Evolutionary conservation across 1,140 invertebrate genomes (phyloP).

Genomic region (Diploscapter pachys): DNA sequence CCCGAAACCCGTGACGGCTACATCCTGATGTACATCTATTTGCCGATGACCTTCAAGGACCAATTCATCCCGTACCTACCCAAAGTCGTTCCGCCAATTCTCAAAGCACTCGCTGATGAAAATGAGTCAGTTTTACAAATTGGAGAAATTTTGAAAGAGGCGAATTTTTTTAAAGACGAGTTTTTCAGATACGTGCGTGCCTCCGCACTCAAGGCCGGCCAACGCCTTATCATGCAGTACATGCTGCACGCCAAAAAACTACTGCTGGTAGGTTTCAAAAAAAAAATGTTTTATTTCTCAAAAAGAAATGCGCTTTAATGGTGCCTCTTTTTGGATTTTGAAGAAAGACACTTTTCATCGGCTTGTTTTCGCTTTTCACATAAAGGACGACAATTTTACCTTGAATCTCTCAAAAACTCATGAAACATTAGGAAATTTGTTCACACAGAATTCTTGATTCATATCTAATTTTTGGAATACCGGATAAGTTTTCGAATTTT

Average conservation of each 20-base stretch:
- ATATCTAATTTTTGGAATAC: background rate
- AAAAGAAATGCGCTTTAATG: background rate
- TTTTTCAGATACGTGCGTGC: conserved; percentile 75
- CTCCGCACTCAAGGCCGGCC: conserved; percentile 90
- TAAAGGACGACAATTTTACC: too few species aligned
- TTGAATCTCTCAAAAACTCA: too few species aligned
- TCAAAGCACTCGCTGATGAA: conserved; percentile 95
- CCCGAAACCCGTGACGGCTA: conserved; percentile 86
- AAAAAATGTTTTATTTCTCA: conserved; percentile 57
- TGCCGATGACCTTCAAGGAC: conserved; percentile 89
- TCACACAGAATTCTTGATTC: background rate
- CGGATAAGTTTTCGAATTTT: background rate
- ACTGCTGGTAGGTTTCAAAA: conserved; percentile 60
- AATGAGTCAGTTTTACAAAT: conserved; percentile 72
- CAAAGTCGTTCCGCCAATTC: conserved; percentile 92
- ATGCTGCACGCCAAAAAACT: conserved; percentile 91
- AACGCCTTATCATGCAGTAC: conserved; percentile 91
- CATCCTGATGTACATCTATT: conserved; percentile 99
- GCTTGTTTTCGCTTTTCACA: too few species aligned
- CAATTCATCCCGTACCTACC: conserved; percentile 95
- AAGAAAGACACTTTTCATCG: too few species aligned
- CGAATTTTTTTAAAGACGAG: background rate
- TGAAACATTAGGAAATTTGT: too few species aligned
- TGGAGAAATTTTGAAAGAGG: background rate
- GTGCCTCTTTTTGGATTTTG: too few species aligned